Evolutionary conservation across 1,140 invertebrate genomes (phyloP).

Genomic region (Drosophila guanche): DNA sequence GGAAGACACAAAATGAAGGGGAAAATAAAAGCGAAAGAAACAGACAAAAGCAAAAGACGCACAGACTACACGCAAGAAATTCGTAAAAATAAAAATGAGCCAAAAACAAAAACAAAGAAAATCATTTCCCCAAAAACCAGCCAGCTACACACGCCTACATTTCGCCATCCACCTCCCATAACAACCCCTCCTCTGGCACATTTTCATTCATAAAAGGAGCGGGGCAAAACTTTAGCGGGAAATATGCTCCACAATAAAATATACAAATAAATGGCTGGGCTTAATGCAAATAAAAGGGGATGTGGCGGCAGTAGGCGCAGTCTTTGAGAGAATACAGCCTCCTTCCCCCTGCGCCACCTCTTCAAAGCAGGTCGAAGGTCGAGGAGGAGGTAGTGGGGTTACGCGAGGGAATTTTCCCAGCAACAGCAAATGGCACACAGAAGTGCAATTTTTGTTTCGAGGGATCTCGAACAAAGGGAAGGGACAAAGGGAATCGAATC

Average conservation of each 20-base stretch:
- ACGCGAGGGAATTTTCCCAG: conserved; percentile 65
- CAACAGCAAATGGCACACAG: conserved; percentile 72
- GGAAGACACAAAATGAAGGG: conserved; percentile 8
- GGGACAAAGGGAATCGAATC: conserved; percentile 31
- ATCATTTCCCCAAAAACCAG: conserved; percentile 38
- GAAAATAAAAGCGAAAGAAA: conserved; percentile 12
- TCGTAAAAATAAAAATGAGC: conserved; percentile 80
- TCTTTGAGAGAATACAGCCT: conserved; percentile 5
- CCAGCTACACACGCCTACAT: not conserved
- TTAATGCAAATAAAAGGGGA: conserved; percentile 72
- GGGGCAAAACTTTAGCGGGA: conserved; percentile 72
- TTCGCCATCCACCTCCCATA: not conserved
- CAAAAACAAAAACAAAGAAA: conserved; percentile 53
- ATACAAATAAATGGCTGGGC: conserved; percentile 77
- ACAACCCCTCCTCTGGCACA: conserved; percentile 21
- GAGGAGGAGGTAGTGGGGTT: conserved; percentile 4
- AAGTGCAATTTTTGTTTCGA: conserved; percentile 69
- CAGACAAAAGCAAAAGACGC: conserved; percentile 21
- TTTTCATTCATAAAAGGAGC: conserved; percentile 74
- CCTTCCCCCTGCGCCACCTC: too few species aligned
- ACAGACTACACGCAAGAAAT: conserved; percentile 75
- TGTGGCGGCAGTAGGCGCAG: conserved; percentile 24
- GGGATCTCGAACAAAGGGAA: conserved; percentile 3
- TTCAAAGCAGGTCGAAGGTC: not conserved
- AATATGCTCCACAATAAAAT: conserved; percentile 79